phyloP scores from a whole-genome alignment of 2,888 invertebrate genomes.

The Leptogaster cylindrica region DNA sequence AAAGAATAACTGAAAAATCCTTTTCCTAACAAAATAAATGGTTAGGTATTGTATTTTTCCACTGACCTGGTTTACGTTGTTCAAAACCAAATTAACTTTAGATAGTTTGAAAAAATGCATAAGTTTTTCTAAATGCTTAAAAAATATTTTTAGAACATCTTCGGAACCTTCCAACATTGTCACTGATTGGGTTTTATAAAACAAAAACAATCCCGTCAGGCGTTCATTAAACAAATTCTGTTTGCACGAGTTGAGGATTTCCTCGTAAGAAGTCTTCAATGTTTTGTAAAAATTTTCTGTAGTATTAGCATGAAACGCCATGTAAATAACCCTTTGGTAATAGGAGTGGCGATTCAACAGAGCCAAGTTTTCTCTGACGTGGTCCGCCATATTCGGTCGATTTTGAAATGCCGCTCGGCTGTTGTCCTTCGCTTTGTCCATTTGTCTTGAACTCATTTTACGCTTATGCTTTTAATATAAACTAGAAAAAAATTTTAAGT shows the following conservation, averaged over 20 bases:
- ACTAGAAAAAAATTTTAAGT: too few relatives aligned
- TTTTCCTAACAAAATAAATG: neutral
- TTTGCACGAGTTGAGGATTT: neutral
- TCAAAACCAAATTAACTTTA: neutral
- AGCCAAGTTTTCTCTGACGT: constrained; percentile 4
- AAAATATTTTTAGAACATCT: neutral
- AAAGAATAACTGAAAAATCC: constrained; percentile 1
- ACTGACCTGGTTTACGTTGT: constrained; percentile 10
- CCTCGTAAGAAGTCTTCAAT: neutral
- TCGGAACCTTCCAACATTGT: constrained; percentile 20
- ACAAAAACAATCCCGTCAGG: neutral
- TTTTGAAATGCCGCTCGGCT: neutral
- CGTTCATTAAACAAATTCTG: constrained; percentile 12
- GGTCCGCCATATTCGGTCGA: neutral
- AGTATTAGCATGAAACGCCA: neutral
- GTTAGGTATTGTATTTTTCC: neutral
- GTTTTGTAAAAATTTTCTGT: neutral
- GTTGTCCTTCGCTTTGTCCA: neutral
- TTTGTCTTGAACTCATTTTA: neutral
- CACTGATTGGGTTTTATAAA: neutral
- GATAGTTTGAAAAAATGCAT: too few relatives aligned
- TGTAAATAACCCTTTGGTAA: neutral
- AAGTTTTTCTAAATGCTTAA: neutral
- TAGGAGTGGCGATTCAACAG: constrained; percentile 4
- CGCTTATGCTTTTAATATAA: too few relatives aligned